A percentile compares a stretch with the other conserved stretches of the same genome.
Evolutionary conservation across 2,797 vertebrate genomes (phyloP).

Genomic region (Alauda arvensis): DNA sequence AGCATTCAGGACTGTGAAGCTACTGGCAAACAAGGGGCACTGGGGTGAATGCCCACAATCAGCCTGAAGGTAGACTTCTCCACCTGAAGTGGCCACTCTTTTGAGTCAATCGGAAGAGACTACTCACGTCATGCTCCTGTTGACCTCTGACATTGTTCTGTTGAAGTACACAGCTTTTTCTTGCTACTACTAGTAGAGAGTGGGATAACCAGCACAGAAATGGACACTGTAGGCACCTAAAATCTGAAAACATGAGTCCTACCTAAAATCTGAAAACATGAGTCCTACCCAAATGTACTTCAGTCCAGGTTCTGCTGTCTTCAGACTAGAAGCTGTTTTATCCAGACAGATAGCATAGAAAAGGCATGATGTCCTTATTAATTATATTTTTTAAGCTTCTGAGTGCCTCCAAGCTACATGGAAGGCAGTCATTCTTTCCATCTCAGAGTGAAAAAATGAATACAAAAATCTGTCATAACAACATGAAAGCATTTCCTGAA

Average conservation of each 20-base stretch:
- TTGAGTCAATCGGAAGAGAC: not conserved
- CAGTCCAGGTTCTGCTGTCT: not conserved
- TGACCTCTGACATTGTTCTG: not conserved
- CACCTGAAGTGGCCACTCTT: not conserved
- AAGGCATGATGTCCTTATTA: constrained; percentile 1
- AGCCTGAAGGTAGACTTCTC: not conserved
- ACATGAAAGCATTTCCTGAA: constrained; percentile 53
- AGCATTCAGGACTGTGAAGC: not conserved
- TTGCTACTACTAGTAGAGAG: not conserved
- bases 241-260: not conserved
- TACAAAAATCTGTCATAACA: constrained; percentile 29
- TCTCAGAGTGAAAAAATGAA: constrained; percentile 31
- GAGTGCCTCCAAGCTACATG: constrained; percentile 31
- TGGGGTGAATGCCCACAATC: not conserved
- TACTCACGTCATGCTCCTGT: not conserved
- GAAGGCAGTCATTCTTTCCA: constrained; percentile 35
- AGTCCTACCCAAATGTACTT: not conserved
- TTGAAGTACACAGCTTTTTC: not conserved
- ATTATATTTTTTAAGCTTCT: not conserved
- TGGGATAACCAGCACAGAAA: not conserved
- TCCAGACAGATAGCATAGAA: not conserved
- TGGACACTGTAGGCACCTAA: not conserved
- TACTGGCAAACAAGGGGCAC: not conserved
- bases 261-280: not conserved
- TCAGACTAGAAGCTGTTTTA: not conserved